Conservation (phyloP, 2,113 vertebrate genomes). For the Laterallus jamaicensis region DNA sequence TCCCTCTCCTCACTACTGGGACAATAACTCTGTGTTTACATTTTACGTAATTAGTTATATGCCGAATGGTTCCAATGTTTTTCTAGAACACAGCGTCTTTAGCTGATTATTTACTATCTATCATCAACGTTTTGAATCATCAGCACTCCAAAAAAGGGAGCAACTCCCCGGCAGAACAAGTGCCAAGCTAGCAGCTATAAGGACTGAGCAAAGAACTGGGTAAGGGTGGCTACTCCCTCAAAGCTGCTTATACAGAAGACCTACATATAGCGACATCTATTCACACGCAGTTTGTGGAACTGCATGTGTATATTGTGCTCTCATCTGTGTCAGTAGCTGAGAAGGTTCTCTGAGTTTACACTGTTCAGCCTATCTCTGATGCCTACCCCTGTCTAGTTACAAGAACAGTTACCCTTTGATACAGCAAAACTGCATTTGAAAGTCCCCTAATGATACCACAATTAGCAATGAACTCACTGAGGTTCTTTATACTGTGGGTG, state of each 20-base stretch:
- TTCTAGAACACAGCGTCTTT: neutral
- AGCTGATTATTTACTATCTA: neutral
- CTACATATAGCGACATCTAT: neutral
- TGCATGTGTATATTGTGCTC: neutral
- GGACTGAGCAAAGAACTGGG: neutral
- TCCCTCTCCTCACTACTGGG: neutral
- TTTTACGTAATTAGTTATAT: neutral
- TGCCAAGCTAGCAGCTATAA: neutral
- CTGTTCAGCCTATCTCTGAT: neutral
- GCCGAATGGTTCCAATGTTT: neutral
- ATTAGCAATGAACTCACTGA: neutral
- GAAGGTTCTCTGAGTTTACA: neutral
- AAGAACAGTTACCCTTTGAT: neutral
- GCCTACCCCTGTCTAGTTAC: neutral
- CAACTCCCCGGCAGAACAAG: neutral
- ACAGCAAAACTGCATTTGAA: neutral
- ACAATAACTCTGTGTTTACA: neutral
- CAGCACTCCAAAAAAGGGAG: neutral
- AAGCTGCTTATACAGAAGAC: neutral
- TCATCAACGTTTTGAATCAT: neutral
- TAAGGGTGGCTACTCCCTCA: neutral
- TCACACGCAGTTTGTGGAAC: neutral
- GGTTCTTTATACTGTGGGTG: neutral
- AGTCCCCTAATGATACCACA: neutral
- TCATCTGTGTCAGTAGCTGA: neutral